These are phyloP conservation scores for Muraenolepis orangiensis DNA, from an alignment of 2,797 vertebrate genomes.

Conservation along the genomic window DNA sequence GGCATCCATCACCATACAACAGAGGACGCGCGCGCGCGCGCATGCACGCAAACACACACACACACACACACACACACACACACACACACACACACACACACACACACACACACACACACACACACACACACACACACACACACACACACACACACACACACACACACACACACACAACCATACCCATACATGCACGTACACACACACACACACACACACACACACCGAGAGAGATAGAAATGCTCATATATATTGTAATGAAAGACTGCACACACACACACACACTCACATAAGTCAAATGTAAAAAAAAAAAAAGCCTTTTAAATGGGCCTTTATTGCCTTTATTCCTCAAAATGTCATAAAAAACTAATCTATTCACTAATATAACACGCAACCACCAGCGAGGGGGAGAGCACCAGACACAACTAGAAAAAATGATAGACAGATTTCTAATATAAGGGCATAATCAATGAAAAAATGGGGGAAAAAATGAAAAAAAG, in stretches of 20 bases:
- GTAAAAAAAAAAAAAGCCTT: conserved; percentile 32
- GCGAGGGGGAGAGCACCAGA: background rate
- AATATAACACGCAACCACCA: conserved; percentile 42
- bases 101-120: conserved; percentile 5
- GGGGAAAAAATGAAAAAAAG: too few relatives aligned
- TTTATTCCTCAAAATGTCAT: conserved; percentile 58
- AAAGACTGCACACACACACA: background rate
- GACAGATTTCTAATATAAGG: background rate
- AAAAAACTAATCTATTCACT: conserved; percentile 44
- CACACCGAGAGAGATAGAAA: background rate
- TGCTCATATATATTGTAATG: conserved; percentile 6
- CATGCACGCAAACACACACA: conserved; percentile 3
- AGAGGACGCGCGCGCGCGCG: conserved; percentile 36
- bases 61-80: conserved; percentile 31
- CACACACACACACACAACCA: too few relatives aligned
- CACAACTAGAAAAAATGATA: background rate
- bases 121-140: background rate
- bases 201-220: conserved; percentile 24
- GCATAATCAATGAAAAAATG: background rate
- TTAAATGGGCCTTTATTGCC: conserved; percentile 21
- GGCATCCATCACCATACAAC: conserved; percentile 67
- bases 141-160: conserved; percentile 8
- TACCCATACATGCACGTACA: too few relatives aligned
- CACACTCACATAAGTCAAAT: conserved; percentile 36
- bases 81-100: conserved; percentile 9